These are phyloP conservation scores for Triops cancriformis DNA, from an alignment of 1,140 invertebrate species.

Conservation along the genomic window DNA sequence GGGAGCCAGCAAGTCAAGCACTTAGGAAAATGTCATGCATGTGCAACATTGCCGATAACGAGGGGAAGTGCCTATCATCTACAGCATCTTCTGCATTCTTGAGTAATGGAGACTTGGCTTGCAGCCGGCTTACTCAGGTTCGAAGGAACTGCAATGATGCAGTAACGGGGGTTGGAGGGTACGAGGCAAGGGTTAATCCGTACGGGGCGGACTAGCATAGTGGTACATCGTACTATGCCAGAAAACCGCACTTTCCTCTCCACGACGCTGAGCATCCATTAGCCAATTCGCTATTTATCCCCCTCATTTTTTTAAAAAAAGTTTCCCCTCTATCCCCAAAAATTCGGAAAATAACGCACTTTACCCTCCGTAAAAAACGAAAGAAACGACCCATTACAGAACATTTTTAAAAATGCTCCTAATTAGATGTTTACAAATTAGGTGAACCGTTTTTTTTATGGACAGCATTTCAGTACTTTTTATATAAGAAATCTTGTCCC, in stretches of 20 bases:
- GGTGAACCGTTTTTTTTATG: no score
- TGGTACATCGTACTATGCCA: neutral
- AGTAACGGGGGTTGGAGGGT: neutral
- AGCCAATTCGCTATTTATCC: neutral
- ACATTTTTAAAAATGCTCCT: no score
- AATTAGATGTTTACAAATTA: no score
- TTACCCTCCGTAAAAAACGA: no score
- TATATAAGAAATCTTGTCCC: neutral
- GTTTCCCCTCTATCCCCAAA: neutral
- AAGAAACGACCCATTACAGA: no score
- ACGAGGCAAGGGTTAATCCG: neutral
- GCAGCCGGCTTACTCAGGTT: neutral
- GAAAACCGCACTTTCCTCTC: neutral
- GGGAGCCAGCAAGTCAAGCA: neutral
- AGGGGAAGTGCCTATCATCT: conserved; percentile 12
- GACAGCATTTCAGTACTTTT: no score
- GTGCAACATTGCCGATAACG: conserved; percentile 9
- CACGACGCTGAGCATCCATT: neutral
- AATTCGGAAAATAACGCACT: no score
- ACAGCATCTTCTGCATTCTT: conserved; percentile 6
- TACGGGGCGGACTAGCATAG: no score
- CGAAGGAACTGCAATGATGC: neutral
- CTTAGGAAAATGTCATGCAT: conserved; percentile 13
- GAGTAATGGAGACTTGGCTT: conserved; percentile 10
- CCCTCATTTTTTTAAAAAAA: neutral